A percentile compares a stretch with the other conserved stretches of the same genome.
Evolutionary conservation across 2,113 vertebrate species (phyloP).

Genomic region (Hippolais icterina): DNA sequence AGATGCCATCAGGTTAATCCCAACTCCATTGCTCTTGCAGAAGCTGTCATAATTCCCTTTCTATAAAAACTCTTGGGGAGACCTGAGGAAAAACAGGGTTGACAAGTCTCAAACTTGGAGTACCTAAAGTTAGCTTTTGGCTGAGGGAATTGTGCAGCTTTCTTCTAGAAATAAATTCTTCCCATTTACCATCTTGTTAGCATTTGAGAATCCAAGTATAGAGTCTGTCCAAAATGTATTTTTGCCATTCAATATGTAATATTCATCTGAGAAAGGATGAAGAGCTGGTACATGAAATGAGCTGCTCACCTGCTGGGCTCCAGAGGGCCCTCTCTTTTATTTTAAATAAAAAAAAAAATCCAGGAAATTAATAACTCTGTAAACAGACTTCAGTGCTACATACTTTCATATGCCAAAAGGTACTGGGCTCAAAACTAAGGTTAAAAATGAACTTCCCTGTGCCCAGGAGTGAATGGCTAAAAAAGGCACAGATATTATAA

Average conservation of each 20-base stretch:
- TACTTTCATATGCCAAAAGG: background rate
- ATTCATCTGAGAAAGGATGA: background rate
- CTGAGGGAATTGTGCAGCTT: background rate
- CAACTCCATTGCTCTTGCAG: background rate
- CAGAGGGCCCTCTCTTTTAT: background rate
- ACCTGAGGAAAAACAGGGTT: background rate
- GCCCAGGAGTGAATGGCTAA: background rate
- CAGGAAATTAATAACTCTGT: background rate
- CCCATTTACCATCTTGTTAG: background rate
- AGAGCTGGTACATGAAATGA: background rate
- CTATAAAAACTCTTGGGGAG: background rate
- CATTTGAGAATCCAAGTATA: background rate
- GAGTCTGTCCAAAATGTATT: background rate
- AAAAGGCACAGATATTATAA: background rate
- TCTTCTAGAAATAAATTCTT: background rate
- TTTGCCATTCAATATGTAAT: background rate
- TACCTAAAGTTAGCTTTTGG: slow-evolving; percentile 4
- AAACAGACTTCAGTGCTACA: background rate
- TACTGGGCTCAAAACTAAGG: background rate
- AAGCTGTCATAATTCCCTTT: background rate
- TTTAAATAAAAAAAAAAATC: background rate
- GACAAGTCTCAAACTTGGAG: background rate
- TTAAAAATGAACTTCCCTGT: background rate
- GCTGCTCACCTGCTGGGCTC: background rate
- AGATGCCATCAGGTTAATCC: background rate